phyloP scores from a whole-genome alignment of 2,888 invertebrate genomes.

The Parapristionchus giblindavisi region DNA sequence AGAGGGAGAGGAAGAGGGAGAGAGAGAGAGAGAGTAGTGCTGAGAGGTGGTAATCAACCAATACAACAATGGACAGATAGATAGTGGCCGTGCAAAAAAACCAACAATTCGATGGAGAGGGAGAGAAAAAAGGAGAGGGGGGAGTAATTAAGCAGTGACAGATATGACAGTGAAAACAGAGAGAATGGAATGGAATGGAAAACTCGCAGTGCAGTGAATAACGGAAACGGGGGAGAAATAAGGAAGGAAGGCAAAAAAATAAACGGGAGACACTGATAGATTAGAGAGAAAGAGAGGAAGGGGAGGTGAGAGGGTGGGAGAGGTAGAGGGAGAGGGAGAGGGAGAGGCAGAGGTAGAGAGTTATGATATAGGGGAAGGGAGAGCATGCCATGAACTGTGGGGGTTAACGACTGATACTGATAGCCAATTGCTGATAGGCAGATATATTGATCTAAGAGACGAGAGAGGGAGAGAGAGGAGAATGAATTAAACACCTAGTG shows the following conservation, averaged over 20 bases:
- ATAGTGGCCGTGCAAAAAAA: too few relatives aligned
- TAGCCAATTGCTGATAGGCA: not conserved
- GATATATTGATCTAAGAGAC: not conserved
- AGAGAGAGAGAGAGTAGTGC: not conserved
- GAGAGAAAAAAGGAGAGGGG: not conserved
- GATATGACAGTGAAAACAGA: conserved; percentile 8
- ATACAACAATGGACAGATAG: too few relatives aligned
- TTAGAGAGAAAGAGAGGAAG: not conserved
- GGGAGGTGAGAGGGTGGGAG: not conserved
- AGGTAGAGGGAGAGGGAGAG: conserved; percentile 10
- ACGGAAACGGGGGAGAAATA: too few relatives aligned
- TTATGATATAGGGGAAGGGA: conserved; percentile 9
- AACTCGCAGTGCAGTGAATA: too few relatives aligned
- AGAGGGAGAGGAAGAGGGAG: too few relatives aligned
- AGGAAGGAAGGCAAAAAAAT: not conserved
- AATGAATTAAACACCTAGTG: not conserved
- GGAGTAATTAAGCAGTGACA: not conserved
- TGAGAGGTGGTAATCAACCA: too few relatives aligned
- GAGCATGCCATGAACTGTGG: too few relatives aligned
- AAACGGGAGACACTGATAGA: not conserved
- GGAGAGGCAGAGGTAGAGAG: not conserved
- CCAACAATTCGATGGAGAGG: too few relatives aligned
- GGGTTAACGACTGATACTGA: conserved; percentile 1
- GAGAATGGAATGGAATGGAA: conserved; percentile 5
- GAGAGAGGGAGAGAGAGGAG: conserved; percentile 3